Conservation (phyloP, 2,113 vertebrate genomes). For the Isichthys henryi region DNA sequence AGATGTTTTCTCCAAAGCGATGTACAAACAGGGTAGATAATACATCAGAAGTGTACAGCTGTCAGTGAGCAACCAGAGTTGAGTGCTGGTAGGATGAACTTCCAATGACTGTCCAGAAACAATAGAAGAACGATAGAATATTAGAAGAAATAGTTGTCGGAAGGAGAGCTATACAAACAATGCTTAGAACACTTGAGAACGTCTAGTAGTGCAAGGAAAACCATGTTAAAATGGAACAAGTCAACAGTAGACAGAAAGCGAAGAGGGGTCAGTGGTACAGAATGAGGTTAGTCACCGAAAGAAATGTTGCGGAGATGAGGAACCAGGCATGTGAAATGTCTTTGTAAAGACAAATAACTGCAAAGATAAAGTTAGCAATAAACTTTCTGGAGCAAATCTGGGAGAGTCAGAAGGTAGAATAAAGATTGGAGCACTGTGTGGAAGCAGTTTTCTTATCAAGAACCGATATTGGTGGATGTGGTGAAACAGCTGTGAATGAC, state of each 20-base stretch:
- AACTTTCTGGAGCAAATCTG: background rate
- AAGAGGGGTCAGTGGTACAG: background rate
- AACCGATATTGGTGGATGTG: background rate
- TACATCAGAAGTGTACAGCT: background rate
- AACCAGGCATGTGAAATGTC: background rate
- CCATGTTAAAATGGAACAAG: background rate
- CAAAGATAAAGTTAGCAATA: background rate
- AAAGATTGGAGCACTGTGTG: background rate
- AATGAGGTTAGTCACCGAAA: background rate
- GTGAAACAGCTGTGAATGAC: background rate
- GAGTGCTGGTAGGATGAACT: background rate
- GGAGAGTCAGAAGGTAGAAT: background rate
- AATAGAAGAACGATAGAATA: background rate
- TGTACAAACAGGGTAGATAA: background rate
- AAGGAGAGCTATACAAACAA: background rate
- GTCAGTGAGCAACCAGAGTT: background rate
- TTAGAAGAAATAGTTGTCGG: background rate
- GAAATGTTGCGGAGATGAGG: background rate
- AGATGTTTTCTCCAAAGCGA: background rate
- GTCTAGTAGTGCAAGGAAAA: background rate
- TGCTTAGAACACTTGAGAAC: background rate
- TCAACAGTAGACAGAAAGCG: background rate
- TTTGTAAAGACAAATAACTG: background rate
- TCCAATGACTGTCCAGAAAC: background rate
- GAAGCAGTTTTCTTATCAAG: background rate